Base-by-base conservation (phyloP, 2,797 vertebrate species). In the Hippocampus kuda region DNA sequence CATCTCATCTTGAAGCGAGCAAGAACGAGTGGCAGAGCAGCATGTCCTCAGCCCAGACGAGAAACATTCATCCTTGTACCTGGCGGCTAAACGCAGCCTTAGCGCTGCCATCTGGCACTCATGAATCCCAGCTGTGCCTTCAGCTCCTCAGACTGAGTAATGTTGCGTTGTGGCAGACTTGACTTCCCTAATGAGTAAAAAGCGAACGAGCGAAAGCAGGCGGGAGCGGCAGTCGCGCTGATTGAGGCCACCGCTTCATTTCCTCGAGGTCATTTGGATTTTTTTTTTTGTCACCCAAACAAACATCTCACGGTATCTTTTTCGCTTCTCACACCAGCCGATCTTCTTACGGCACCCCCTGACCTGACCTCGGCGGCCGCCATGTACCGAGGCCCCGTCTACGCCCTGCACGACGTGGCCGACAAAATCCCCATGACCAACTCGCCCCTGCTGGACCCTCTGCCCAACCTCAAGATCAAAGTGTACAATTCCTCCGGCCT, bases 381-480 rank as follows among this genome's bases (percentile, higher is more conserved):
- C 80, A 92, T 97, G 95, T 99, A 98, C 82, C 91, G 95, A 10
- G 95, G 97, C 11, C 96, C 96, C 0, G 94, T 98, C 71, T 99
- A 98, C 0, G 96, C 96, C 56, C 91, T 98, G 76, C 96, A 97
- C 1, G 96, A 98, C 0, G 94, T 97, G 75, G 94, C 94, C 0
- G 96, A 99, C 88, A 99, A 99, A 89, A 98, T 99, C 81, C 94
- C 96, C 61, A 99, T 99, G 97, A 99, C 96, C 78, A 98, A 96
- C 83, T 99, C 96, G 18, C 97, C 96, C 0, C 93, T 99, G 72
- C 89, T 99, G 73, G 97, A 99, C 80, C 96, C 97, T 0, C 89
- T 99, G 49, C 97, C 97, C 65, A 98, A 95, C 89, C 84, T 98
- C 84, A 98, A 99, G 87, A 98, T 98, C 84, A 99, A 99, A 84